Conservation (phyloP, 1,140 invertebrate genomes). For the Cherax destructor region DNA sequence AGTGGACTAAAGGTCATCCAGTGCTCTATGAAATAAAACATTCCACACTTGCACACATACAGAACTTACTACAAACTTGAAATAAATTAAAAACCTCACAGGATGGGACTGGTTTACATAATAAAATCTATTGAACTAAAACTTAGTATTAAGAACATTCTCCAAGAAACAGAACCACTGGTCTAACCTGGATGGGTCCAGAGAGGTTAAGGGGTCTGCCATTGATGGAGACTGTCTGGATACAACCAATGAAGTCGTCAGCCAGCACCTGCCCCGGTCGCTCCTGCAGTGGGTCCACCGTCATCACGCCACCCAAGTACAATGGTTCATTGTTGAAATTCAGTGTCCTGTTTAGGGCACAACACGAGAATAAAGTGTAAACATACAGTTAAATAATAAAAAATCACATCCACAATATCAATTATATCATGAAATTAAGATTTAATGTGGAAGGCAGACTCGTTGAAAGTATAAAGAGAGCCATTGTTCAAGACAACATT, state of each 20-base stretch:
- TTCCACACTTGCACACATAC: no score
- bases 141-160: neutral
- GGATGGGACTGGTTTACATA: neutral
- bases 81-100: no score
- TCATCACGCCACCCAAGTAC: constrained; percentile 88
- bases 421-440: no score
- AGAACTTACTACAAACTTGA: no score
- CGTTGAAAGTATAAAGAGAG: neutral
- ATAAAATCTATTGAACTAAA: neutral
- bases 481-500: neutral
- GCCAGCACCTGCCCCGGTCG: constrained; percentile 90
- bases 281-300: constrained; percentile 89
- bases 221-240: constrained; percentile 92
- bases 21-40: no score
- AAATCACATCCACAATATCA: no score
- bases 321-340: constrained; percentile 93
- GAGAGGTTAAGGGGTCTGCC: constrained; percentile 87
- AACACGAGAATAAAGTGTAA: neutral
- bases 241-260: constrained; percentile 94
- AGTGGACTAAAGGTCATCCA: no score
- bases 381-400: no score
- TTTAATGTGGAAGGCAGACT: no score
- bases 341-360: constrained; percentile 81
- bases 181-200: constrained; percentile 79
- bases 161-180: neutral